A percentile compares a stretch with the other conserved stretches of the same genome.
phyloP scores from a whole-genome alignment of 1,140 invertebrate species.

The Plodia interpunctella region DNA sequence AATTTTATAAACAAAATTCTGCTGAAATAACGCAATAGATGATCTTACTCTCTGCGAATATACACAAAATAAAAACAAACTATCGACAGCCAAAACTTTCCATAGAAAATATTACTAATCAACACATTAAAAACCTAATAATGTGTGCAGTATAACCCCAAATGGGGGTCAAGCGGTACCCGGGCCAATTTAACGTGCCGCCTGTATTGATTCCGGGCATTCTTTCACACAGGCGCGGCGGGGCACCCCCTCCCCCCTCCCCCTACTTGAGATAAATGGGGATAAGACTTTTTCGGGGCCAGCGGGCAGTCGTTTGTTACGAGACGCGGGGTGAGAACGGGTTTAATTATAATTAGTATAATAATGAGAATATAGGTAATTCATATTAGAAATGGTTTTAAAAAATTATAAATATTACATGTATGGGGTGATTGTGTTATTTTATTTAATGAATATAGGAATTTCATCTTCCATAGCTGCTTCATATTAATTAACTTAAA shows the following conservation, averaged over 20 bases:
- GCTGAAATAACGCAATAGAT: too few relatives aligned
- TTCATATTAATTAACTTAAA: too few relatives aligned
- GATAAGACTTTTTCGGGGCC: conserved; percentile 51
- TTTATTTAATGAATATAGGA: too few relatives aligned
- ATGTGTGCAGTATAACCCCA: conserved; percentile 25
- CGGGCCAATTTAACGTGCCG: conserved; percentile 63
- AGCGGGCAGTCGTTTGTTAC: neutral
- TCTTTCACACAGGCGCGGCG: conserved; percentile 72
- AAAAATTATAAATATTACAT: too few relatives aligned
- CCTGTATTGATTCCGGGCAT: conserved; percentile 71
- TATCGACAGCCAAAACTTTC: too few relatives aligned
- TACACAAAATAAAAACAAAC: too few relatives aligned
- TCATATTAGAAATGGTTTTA: too few relatives aligned
- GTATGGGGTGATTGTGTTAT: too few relatives aligned
- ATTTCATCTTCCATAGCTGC: too few relatives aligned
- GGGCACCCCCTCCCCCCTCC: conserved; percentile 22
- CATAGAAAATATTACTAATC: neutral
- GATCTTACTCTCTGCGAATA: too few relatives aligned
- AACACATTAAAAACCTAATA: neutral
- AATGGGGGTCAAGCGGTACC: conserved; percentile 41
- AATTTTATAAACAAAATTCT: too few relatives aligned
- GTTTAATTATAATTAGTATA: neutral
- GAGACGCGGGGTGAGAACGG: neutral
- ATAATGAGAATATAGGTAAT: too few relatives aligned
- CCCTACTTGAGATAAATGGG: conserved; percentile 47